Evolutionary conservation across 2,888 invertebrate species (phyloP), one percentile per base, ranked within the genome.

Genomic region (Aphidoletes aphidimyza): DNA sequence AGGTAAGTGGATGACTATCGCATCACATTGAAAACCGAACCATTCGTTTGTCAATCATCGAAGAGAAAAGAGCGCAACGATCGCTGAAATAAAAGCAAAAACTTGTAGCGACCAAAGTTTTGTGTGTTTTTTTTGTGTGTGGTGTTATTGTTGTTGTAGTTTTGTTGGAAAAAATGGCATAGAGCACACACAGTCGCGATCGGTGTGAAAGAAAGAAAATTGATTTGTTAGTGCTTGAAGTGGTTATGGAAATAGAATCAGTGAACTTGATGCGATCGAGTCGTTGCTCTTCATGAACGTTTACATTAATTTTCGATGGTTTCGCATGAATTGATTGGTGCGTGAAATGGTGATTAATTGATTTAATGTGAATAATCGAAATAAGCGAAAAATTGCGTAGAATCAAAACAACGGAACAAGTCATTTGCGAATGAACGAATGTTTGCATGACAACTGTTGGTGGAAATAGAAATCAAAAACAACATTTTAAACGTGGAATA

Each of bases 31-130:
- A 37, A 81, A 81, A 37, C 36, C 81, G 37, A 81, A 81, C n/a
- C 37, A 81, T 81, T 81, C 81, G 81, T 81, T 37, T 81, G 81
- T 81, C 81, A 81, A 81, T 81, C 81, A 81, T 81, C n/a, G 81
- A 81, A 37, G 81, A 37, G 81, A 37, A n/a, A 81, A 81, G 81
- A 81, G 37, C 81, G 81, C 22, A 78, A 36, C 78, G 81, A 69
- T 69, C 34, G 69, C 34, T 14, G 3, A n/a, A 69, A 54, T 19
- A 22, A 54, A 69, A 69, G 69, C 30, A 69, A 69, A 69, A 30
- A 69, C 30, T 22, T 22, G 2, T 54, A 6, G 14, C 42, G 42
- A 42, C 42, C 6, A 42, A 42, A n/a, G n/a, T n/a, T n/a, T n/a
- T n/a, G n/a, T n/a, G n/a, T n/a, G n/a, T n/a, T n/a, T n/a, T n/a